Base-by-base conservation (phyloP, 64 coral and sea anemone species). In the Porites australiensis region DNA sequence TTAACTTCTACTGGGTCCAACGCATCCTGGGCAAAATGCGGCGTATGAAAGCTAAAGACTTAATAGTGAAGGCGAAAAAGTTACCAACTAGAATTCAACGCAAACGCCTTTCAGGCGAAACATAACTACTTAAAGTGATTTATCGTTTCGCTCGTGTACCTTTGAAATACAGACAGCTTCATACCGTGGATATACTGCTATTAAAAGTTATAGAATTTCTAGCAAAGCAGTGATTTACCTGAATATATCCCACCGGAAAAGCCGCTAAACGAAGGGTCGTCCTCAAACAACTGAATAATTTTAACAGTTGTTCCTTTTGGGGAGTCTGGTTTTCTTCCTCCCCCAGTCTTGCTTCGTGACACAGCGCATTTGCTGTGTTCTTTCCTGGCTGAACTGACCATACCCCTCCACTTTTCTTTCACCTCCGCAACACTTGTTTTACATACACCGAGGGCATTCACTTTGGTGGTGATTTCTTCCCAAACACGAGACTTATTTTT, bases 231-330 rank as follows among this genome's bases (percentile, higher is more conserved):
- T 68, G 19, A 54, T 20, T 82, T 43, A 58, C 43, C 84, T 69
- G 84, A 69, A 50, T 87, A 58, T 64, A 79, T 45, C 11, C 77
- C 89, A 49, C 89, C 89, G 27, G 60, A 15, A 91, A 91, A 82
- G 9, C 89, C 63, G 43, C 75, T 80, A 79, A 91, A 91, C 13
- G 89, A 91, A 21, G 89, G 77, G 46, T 91, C 78, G 13, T 91
- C 77, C 8, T 49, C 63, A 91, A 91, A 80, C 27, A 80, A 43
- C 14, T 69, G n/a, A 21, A 70, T 90, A 19, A 90, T 90, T 47
- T 66, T 79, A 11, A 49, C 3, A 5, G 64, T 55, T 6, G 27
- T 49, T 45, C 77, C 60, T 53, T 58, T 79, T 12, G 77, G 88
- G 47, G 88, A 64, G 52, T 80, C 64, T 47, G 88, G 88, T 48